phyloP scores from a whole-genome alignment of 64 coral and sea anemone species.

The Dendrophyllia cribrosa region DNA sequence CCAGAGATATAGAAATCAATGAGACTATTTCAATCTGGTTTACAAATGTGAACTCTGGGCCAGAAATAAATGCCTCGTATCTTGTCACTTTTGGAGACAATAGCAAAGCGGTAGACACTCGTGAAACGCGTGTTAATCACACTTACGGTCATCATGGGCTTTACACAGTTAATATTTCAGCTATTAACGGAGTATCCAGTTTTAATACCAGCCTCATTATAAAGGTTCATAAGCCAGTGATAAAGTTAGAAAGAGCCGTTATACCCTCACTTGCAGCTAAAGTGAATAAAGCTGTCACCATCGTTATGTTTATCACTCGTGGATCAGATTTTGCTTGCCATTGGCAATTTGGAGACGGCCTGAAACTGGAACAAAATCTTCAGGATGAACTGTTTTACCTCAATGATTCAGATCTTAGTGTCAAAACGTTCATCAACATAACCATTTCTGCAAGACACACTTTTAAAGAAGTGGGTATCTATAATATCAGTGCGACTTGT shows the following conservation, averaged over 20 bases:
- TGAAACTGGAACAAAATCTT: not conserved
- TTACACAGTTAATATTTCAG: slow-evolving; percentile 65
- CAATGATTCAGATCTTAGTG: not conserved
- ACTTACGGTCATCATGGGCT: not conserved
- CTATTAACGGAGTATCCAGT: slow-evolving; percentile 52
- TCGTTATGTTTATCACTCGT: slow-evolving; percentile 19
- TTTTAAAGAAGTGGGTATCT: slow-evolving; percentile 39
- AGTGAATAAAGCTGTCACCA: slow-evolving; percentile 33
- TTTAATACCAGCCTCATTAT: not conserved
- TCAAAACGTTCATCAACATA: not conserved
- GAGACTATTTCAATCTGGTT: slow-evolving; percentile 51
- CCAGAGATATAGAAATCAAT: slow-evolving; percentile 49
- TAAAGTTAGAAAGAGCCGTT: slow-evolving; percentile 22
- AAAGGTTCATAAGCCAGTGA: slow-evolving; percentile 54
- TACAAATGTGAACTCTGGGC: slow-evolving; percentile 8
- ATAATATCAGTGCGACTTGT: slow-evolving; percentile 26
- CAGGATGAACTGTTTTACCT: slow-evolving; percentile 26
- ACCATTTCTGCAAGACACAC: slow-evolving; percentile 25
- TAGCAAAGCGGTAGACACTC: slow-evolving; percentile 27
- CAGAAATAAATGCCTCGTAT: slow-evolving; percentile 25
- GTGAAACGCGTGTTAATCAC: slow-evolving; percentile 17
- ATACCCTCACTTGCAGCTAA: slow-evolving; percentile 20
- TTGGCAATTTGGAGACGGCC: slow-evolving; percentile 31
- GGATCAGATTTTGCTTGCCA: slow-evolving; percentile 72
- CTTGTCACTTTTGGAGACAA: slow-evolving; percentile 54